Evolutionary conservation across 2,113 vertebrate species (phyloP).

Genomic region (Genyomyrus donnyi): DNA sequence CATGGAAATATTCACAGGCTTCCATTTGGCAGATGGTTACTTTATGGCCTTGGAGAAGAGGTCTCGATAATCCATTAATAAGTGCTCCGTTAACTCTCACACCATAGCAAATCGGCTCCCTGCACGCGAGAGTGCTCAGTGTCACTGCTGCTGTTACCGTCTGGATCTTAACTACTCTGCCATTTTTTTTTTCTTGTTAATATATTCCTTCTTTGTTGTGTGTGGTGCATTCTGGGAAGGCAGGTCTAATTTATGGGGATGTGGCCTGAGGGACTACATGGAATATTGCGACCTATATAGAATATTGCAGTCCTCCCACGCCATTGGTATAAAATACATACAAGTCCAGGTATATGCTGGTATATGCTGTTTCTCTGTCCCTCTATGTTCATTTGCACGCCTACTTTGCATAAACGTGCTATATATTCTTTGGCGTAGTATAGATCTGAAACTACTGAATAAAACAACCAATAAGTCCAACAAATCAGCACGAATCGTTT

Average conservation of each 20-base stretch:
- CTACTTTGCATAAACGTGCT: background rate
- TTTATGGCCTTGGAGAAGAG: background rate
- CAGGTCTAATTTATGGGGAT: conserved; percentile 14
- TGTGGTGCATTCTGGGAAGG: background rate
- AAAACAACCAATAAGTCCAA: background rate
- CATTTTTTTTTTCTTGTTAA: conserved; percentile 1
- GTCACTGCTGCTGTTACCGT: background rate
- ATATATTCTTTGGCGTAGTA: background rate
- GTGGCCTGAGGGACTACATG: conserved; percentile 1
- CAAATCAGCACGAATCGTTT: background rate
- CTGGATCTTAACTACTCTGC: background rate
- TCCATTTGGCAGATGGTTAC: conserved; percentile 10
- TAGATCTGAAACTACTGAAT: background rate
- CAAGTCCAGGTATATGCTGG: conserved; percentile 1
- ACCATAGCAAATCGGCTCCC: background rate
- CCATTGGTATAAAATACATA: conserved; percentile 25
- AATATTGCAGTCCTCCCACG: background rate
- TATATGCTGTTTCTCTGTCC: background rate
- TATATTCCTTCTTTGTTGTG: conserved; percentile 14
- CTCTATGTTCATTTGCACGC: background rate
- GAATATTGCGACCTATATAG: conserved; percentile 27
- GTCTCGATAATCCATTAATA: conserved; percentile 17
- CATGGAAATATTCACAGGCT: conserved; percentile 17
- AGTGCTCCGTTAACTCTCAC: background rate
- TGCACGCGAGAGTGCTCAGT: background rate